These are phyloP conservation scores for Myodes glareolus DNA, from an alignment of 2,113 vertebrate species.

Conservation along the genomic window DNA sequence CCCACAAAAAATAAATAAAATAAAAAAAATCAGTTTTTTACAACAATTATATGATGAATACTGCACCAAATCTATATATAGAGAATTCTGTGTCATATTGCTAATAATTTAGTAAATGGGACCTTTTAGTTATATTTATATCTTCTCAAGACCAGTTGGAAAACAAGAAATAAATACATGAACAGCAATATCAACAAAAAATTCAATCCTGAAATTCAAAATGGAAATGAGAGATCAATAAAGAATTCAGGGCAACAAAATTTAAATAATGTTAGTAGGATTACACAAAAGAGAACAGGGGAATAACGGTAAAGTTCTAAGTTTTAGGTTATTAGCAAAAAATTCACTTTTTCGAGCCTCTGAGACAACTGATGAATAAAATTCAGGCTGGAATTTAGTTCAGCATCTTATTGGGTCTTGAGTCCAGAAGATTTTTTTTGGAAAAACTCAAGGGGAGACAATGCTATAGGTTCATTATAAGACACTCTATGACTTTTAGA, in stretches of 20 bases:
- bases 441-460: neutral
- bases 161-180: neutral
- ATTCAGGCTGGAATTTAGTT: neutral
- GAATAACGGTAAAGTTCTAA: neutral
- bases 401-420: neutral
- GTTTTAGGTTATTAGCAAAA: neutral
- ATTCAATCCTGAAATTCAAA: neutral
- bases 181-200: neutral
- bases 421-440: neutral
- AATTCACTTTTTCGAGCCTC: neutral
- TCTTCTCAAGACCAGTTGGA: neutral
- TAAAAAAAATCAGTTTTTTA: slow-evolving; percentile 20
- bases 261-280: slow-evolving; percentile 9
- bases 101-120: neutral
- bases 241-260: slow-evolving; percentile 11
- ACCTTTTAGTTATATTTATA: neutral
- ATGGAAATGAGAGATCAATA: neutral
- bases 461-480: neutral
- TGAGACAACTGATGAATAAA: slow-evolving; percentile 2
- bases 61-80: neutral
- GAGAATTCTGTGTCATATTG: neutral
- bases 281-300: neutral
- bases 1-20: neutral
- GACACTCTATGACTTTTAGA: neutral
- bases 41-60: slow-evolving; percentile 18